Conservation (phyloP, 2,113 vertebrate genomes). For the Tragelaphus imberbis region DNA sequence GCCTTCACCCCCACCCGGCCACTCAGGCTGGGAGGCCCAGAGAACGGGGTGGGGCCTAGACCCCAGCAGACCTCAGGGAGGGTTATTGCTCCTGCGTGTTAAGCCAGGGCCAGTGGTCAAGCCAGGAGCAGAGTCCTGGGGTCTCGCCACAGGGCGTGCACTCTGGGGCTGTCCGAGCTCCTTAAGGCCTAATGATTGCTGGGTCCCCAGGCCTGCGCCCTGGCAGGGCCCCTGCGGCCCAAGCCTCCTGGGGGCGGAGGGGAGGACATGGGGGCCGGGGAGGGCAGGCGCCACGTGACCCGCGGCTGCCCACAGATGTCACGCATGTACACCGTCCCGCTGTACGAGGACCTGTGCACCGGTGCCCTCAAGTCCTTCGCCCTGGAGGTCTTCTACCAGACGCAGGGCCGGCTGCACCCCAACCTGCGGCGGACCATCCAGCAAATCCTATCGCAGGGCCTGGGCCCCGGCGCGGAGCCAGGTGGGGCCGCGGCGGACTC, state of each 20-base stretch:
- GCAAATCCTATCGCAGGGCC: conserved; percentile 92
- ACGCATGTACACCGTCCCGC: conserved; percentile 97
- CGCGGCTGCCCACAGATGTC: conserved; percentile 83
- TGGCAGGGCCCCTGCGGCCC: background rate
- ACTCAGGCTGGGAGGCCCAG: background rate
- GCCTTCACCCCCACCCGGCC: too few species aligned
- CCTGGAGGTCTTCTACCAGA: conserved; percentile 95
- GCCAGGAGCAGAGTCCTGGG: background rate
- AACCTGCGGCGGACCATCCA: conserved; percentile 93
- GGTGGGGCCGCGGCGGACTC: background rate
- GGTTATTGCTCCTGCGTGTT: too few species aligned
- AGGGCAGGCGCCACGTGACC: background rate
- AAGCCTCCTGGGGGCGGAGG: background rate
- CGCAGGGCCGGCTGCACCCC: conserved; percentile 92
- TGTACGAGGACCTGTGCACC: conserved; percentile 95
- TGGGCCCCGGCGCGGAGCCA: conserved; percentile 75
- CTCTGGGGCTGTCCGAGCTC: fast-evolving
- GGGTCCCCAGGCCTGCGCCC: background rate
- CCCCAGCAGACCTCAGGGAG: fast-evolving
- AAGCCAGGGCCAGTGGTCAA: background rate
- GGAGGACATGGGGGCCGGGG: fast-evolving
- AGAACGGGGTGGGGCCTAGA: background rate
- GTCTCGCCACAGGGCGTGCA: background rate
- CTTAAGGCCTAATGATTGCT: background rate
- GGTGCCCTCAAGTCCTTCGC: conserved; percentile 93